Evolutionary conservation across 1,140 invertebrate species (phyloP).

Genomic region (Saccostrea glomerata): DNA sequence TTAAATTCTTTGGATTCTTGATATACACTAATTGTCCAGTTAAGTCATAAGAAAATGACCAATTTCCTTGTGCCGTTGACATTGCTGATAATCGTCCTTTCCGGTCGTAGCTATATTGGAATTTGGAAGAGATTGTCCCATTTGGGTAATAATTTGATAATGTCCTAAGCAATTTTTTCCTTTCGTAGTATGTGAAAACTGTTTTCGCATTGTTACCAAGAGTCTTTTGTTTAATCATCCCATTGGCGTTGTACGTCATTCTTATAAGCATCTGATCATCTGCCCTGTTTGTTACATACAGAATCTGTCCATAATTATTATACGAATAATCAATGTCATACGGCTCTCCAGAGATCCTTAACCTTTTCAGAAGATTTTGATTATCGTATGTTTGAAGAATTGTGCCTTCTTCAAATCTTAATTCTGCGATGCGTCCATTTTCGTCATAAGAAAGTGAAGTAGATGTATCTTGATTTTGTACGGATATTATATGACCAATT

Average conservation of each 20-base stretch:
- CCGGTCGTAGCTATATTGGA: not conserved
- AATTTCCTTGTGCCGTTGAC: not conserved
- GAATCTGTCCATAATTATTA: not conserved
- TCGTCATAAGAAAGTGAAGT: not conserved
- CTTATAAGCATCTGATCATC: constrained; percentile 1
- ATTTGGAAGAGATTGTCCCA: not conserved
- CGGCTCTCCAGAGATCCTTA: not conserved
- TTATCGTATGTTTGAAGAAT: not conserved
- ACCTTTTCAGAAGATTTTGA: not conserved
- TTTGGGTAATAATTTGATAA: not conserved
- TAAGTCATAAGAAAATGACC: not conserved
- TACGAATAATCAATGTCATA: not conserved
- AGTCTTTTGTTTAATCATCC: not conserved
- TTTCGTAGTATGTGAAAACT: not conserved
- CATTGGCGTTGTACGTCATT: not conserved
- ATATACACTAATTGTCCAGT: not conserved
- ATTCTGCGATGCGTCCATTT: not conserved
- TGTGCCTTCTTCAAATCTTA: not conserved
- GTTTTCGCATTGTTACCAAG: not conserved
- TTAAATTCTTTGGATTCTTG: not conserved
- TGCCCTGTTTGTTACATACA: not conserved
- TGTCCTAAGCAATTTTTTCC: not conserved
- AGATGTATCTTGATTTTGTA: not conserved
- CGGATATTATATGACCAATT: not conserved
- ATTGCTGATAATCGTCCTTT: not conserved